Evolutionary conservation across 2,797 vertebrate species (phyloP).

Genomic region (Selene dorsalis): DNA sequence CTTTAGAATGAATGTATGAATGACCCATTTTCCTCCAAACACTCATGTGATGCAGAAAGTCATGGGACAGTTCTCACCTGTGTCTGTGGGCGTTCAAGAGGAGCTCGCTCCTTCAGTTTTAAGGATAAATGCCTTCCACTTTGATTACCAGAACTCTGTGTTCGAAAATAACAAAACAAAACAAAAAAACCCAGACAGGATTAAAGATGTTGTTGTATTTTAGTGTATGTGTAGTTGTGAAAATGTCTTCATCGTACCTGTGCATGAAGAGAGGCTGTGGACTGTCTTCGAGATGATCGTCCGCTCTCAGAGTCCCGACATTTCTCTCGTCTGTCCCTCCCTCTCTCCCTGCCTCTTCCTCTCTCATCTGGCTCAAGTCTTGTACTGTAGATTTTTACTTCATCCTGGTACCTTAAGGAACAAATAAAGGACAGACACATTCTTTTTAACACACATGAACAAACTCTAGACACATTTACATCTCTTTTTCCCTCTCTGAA

Average conservation of each 20-base stretch:
- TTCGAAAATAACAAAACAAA: not conserved
- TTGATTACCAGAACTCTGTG: constrained; percentile 70
- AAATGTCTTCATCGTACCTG: constrained; percentile 52
- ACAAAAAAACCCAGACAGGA: not conserved
- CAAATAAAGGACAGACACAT: constrained; percentile 23
- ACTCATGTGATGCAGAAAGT: constrained; percentile 29
- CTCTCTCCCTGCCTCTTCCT: constrained; percentile 80
- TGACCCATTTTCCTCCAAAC: constrained; percentile 60
- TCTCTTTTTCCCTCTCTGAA: constrained; percentile 2
- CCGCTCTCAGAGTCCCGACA: constrained; percentile 72
- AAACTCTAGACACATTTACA: not conserved
- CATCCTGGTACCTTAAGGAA: constrained; percentile 70
- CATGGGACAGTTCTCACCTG: constrained; percentile 70
- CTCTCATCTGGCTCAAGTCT: constrained; percentile 76
- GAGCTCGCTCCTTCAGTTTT: constrained; percentile 58
- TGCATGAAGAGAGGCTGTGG: constrained; percentile 62
- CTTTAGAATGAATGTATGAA: constrained; percentile 50
- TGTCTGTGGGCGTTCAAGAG: constrained; percentile 58
- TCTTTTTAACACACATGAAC: not conserved
- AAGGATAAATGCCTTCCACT: constrained; percentile 63
- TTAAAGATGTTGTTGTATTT: not conserved
- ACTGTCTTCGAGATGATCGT: constrained; percentile 70
- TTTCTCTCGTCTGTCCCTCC: constrained; percentile 80
- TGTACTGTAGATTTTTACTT: constrained; percentile 59
- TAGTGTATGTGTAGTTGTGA: not conserved